Evolutionary conservation across 2,797 vertebrate genomes (phyloP).

Genomic region (Bryconaethiops microstoma): DNA sequence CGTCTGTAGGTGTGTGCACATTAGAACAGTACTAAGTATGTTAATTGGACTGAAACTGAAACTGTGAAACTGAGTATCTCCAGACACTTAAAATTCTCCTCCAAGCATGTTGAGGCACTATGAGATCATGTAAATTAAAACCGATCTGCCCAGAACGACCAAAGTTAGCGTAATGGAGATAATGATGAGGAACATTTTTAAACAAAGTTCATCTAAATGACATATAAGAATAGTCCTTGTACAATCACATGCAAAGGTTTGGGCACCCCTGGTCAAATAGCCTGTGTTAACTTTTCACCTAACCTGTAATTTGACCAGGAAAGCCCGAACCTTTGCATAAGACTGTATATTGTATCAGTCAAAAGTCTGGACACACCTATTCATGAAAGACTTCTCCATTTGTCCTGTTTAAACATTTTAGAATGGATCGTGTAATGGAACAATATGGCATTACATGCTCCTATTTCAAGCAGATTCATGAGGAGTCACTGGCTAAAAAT

Average conservation of each 20-base stretch:
- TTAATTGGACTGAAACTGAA: conserved; percentile 31
- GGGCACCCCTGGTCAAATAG: not conserved
- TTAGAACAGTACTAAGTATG: conserved; percentile 4
- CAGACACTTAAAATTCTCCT: not conserved
- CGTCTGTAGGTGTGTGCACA: not conserved
- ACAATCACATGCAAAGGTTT: not conserved
- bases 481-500: too few relatives aligned
- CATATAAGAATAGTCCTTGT: not conserved
- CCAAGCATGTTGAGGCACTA: not conserved
- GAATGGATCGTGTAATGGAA: too few relatives aligned
- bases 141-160: not conserved
- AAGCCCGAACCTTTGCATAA: too few relatives aligned
- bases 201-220: not conserved
- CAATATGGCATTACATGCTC: too few relatives aligned
- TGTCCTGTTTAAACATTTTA: too few relatives aligned
- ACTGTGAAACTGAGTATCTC: not conserved
- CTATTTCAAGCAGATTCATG: too few relatives aligned
- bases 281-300: too few relatives aligned
- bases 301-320: too few relatives aligned
- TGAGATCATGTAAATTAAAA: not conserved
- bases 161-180: not conserved
- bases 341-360: too few relatives aligned
- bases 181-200: not conserved
- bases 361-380: too few relatives aligned
- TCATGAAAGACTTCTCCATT: too few relatives aligned